These are phyloP conservation scores for Syngnathoides biaculeatus DNA, from an alignment of 2,113 vertebrate species.

Conservation along the genomic window DNA sequence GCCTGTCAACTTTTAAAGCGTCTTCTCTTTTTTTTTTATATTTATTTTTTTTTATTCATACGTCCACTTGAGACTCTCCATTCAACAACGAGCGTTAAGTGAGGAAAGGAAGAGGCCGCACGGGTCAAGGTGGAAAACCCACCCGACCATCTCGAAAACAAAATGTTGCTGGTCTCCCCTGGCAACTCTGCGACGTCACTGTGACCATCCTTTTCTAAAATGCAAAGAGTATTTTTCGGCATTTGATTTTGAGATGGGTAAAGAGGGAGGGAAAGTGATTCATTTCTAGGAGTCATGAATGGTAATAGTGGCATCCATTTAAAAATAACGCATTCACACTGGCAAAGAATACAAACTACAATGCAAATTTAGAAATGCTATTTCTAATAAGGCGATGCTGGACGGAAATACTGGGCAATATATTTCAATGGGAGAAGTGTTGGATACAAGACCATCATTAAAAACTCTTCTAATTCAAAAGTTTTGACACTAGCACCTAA, in stretches of 20 bases:
- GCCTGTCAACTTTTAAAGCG: conserved; percentile 10
- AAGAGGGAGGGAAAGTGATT: neutral
- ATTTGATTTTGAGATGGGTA: neutral
- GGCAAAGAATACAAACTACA: too few relatives aligned
- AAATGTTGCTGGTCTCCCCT: conserved; percentile 16
- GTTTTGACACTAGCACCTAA: too few relatives aligned
- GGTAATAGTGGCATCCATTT: neutral
- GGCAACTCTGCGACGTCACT: conserved; percentile 26
- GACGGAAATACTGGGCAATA: too few relatives aligned
- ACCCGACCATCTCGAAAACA: conserved; percentile 16
- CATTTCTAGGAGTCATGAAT: neutral
- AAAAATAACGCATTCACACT: too few relatives aligned
- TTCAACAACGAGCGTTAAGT: conserved; percentile 18
- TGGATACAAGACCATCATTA: too few relatives aligned
- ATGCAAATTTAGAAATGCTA: too few relatives aligned
- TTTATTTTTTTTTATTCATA: neutral
- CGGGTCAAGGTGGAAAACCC: conserved; percentile 34
- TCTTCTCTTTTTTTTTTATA: neutral
- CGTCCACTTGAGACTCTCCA: neutral
- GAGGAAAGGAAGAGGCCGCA: neutral
- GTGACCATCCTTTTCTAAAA: conserved; percentile 4
- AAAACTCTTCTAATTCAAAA: too few relatives aligned
- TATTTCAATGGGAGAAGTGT: too few relatives aligned
- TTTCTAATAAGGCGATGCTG: too few relatives aligned
- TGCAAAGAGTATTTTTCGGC: conserved; percentile 2